Evolutionary conservation across 2,113 vertebrate species (phyloP), one percentile per base, ranked within the genome.

Genomic region (Caloenas nicobarica): DNA sequence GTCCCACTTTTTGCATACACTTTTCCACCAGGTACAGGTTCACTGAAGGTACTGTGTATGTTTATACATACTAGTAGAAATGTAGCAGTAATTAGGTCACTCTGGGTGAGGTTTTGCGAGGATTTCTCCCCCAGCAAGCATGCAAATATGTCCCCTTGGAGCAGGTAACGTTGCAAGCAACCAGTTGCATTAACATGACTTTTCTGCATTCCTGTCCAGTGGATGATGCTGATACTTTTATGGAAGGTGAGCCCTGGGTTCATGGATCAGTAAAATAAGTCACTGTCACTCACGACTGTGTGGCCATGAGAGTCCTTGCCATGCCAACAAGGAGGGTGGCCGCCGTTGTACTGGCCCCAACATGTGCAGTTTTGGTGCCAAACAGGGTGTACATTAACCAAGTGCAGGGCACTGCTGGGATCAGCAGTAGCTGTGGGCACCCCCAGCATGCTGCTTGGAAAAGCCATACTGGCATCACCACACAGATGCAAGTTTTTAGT

Each of bases 361-460:
- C 7, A 31, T 0, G 0, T 22, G 24, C 9, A 24, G 25, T 61
- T 70, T 21, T 51, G 11, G n/a, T 26, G 54, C 17, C 7, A 4
- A 29, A 60, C 33, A 64, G n/a, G 13, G 6, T 33, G 12, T 50
- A 44, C 11, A 5, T 85, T 69, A 73, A 48, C 23, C 23, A 51
- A 44, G 21, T 16, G 14, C 21, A 56, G 46, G 38, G 56, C 24
- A 3, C 31, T 66, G 2, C 51, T 40, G 31, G 40, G 51, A 38
- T 66, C 51, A 66, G 46, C 44, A 44, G 44, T 65, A 54, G 5
- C 18, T 50, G 28, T 16, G 16, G 60, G 44, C 25, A 57, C 10
- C 22, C 13, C 7, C 23, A 68, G 19, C 1, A 1, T 10, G 17
- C 34, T 17, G 5, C 38, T 46, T 60, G 34, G 61, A 70, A 78